Conservation (phyloP, 2,113 vertebrate genomes). For the Ceyx cyanopectus region DNA sequence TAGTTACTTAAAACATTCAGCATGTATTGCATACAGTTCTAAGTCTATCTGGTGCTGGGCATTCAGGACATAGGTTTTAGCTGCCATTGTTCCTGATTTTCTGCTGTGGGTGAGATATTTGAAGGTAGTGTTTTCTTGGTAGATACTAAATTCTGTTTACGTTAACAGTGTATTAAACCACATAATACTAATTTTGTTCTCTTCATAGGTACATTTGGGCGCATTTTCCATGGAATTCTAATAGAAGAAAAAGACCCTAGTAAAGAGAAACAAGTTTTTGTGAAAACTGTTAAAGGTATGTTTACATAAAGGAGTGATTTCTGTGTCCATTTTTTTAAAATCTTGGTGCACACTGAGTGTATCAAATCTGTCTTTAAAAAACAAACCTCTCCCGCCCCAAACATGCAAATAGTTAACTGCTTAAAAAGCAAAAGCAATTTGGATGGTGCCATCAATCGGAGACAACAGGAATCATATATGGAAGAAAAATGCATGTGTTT, state of each 20-base stretch:
- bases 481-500: slow-evolving; percentile 4
- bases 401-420: background rate
- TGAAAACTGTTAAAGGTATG: slow-evolving; percentile 98
- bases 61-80: background rate
- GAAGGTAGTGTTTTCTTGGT: background rate
- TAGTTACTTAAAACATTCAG: background rate
- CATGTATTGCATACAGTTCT: background rate
- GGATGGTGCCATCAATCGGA: background rate
- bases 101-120: background rate
- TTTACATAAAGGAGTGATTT: background rate
- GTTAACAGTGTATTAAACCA: background rate
- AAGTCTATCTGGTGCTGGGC: background rate
- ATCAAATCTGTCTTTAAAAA: background rate
- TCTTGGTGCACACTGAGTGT: background rate
- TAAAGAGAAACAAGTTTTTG: slow-evolving; percentile 95
- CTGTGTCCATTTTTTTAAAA: background rate
- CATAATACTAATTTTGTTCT: background rate
- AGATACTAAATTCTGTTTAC: background rate
- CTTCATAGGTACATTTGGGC: slow-evolving; percentile 93
- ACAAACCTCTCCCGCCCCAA: background rate
- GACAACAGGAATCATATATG: background rate
- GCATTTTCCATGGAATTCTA: slow-evolving; percentile 95
- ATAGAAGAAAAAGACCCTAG: slow-evolving; percentile 96
- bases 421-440: background rate
- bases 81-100: background rate